Evolutionary conservation across 2,113 vertebrate genomes (phyloP).

Genomic region (Phyllopteryx taeniolatus): DNA sequence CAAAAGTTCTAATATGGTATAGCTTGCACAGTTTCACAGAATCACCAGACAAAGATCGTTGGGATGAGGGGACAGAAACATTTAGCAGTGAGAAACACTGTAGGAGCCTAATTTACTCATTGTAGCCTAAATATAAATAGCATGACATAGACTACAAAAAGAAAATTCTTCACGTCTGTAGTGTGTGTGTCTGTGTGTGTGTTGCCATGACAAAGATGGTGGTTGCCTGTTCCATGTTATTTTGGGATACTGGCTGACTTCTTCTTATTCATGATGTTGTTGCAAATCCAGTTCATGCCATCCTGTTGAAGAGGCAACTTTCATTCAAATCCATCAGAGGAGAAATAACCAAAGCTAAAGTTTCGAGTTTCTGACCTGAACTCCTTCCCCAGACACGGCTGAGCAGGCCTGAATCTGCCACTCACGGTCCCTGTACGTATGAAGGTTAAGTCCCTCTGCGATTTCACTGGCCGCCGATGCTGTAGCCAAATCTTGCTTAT

Average conservation of each 20-base stretch:
- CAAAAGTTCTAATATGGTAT: constrained; percentile 30
- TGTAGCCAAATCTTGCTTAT: constrained; percentile 84
- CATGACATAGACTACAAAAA: constrained; percentile 48
- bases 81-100: constrained; percentile 1
- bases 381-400: constrained; percentile 83
- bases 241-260: constrained; percentile 62
- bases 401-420: constrained; percentile 92
- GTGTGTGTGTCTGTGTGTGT: neutral
- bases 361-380: constrained; percentile 74
- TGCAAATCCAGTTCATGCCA: constrained; percentile 92
- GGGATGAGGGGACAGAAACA: constrained; percentile 17
- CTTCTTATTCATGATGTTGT: constrained; percentile 82
- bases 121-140: constrained; percentile 23
- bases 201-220: neutral
- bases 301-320: constrained; percentile 67
- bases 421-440: constrained; percentile 81
- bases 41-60: constrained; percentile 21
- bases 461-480: constrained; percentile 81
- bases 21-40: constrained; percentile 20
- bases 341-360: constrained; percentile 13
- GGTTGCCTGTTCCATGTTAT: neutral
- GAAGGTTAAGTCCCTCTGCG: constrained; percentile 83
- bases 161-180: constrained; percentile 6
- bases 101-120: constrained; percentile 10
- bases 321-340: neutral